Evolutionary conservation across 2,797 vertebrate genomes (phyloP).

Genomic region (Chelonia mydas): DNA sequence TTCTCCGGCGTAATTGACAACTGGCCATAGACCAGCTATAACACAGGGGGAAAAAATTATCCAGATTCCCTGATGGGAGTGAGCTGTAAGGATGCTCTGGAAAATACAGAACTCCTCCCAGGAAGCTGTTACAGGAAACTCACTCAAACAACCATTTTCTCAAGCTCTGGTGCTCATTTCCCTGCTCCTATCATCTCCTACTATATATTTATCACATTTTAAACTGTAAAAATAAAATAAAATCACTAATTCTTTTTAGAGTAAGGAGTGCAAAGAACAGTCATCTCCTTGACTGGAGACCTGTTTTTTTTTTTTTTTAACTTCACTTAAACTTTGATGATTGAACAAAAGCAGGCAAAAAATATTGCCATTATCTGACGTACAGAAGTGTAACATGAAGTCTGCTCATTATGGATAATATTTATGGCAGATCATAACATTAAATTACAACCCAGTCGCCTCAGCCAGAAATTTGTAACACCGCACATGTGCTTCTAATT

Average conservation of each 20-base stretch:
- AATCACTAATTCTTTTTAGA: slow-evolving; percentile 21
- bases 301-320: neutral
- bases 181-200: neutral
- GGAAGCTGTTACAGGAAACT: slow-evolving; percentile 6
- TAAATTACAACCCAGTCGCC: slow-evolving; percentile 82
- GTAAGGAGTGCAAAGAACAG: slow-evolving; percentile 6
- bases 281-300: neutral
- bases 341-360: slow-evolving; percentile 75
- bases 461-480: slow-evolving; percentile 78
- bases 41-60: neutral
- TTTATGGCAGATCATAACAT: slow-evolving; percentile 86
- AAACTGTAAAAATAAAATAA: slow-evolving; percentile 46
- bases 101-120: neutral
- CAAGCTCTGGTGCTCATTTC: neutral
- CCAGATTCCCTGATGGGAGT: neutral
- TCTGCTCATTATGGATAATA: slow-evolving; percentile 81
- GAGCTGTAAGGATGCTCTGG: fast-evolving
- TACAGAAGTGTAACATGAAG: slow-evolving; percentile 80
- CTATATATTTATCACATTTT: slow-evolving; percentile 26
- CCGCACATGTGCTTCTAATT: slow-evolving; percentile 86
- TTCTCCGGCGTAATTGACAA: neutral
- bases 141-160: neutral
- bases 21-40: neutral
- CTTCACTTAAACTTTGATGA: slow-evolving; percentile 60
- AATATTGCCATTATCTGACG: slow-evolving; percentile 74